Evolutionary conservation across 2,888 invertebrate species (phyloP).

Genomic region (Drosophila fulvimacula): DNA sequence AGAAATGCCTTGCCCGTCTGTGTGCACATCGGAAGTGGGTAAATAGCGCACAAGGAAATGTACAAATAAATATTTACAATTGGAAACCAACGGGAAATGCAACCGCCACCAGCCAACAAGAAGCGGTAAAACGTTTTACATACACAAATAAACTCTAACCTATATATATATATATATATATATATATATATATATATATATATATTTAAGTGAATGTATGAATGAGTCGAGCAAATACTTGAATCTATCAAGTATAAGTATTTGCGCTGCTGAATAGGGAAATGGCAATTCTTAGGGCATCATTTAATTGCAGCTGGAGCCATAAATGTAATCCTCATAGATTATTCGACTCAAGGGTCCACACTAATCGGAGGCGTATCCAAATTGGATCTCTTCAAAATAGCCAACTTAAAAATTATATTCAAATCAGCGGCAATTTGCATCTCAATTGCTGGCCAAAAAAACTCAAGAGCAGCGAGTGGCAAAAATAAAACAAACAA

Average conservation of each 20-base stretch:
- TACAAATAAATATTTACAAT: conserved; percentile 78
- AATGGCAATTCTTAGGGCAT: conserved; percentile 47
- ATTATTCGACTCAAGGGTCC: conserved; percentile 41
- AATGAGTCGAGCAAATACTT: conserved; percentile 12
- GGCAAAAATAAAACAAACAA: not conserved
- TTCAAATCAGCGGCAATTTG: conserved; percentile 78
- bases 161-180: not conserved
- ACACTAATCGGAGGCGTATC: conserved; percentile 58
- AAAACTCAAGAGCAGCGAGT: conserved; percentile 35
- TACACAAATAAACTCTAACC: conserved; percentile 19
- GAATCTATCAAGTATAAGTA: conserved; percentile 7
- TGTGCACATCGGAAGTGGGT: conserved; percentile 60
- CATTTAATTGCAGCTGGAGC: conserved; percentile 32
- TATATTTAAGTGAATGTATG: not conserved
- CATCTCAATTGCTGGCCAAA: conserved; percentile 71
- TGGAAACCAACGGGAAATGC: conserved; percentile 75
- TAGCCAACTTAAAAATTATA: conserved; percentile 70
- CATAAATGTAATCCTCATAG: conserved; percentile 25
- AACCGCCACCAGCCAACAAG: conserved; percentile 59
- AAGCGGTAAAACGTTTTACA: conserved; percentile 60
- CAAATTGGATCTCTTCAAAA: conserved; percentile 58
- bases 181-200: not conserved
- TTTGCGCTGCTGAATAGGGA: conserved; percentile 4
- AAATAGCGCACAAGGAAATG: conserved; percentile 72
- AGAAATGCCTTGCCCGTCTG: conserved; percentile 34